Conservation (phyloP, 1,140 invertebrate species). For the Elysia chlorotica region DNA sequence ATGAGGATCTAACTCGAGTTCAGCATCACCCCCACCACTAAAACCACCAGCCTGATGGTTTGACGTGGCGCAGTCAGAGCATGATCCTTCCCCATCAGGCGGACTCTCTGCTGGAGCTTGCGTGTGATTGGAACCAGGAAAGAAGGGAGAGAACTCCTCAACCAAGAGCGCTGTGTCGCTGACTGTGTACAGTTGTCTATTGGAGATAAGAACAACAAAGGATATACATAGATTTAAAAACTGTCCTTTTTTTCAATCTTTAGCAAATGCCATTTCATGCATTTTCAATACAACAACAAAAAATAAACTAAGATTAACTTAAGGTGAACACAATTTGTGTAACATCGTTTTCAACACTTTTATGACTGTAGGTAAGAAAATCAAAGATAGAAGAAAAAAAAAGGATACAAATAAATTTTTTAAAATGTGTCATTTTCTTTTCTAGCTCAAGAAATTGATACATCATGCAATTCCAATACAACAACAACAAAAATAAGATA, state of each 20-base stretch:
- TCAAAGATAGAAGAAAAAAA: background rate
- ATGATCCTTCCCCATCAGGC: background rate
- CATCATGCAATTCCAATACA: too few species aligned
- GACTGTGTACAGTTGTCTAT: slow-evolving; percentile 16
- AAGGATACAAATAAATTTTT: too few species aligned
- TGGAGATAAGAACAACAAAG: background rate
- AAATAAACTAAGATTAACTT: background rate
- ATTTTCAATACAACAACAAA: background rate
- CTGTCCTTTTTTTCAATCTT: too few species aligned
- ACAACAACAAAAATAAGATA: too few species aligned
- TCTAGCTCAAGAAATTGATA: too few species aligned
- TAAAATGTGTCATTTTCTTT: too few species aligned
- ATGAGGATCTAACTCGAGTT: too few species aligned
- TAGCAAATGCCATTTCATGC: too few species aligned
- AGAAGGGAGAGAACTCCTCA: background rate
- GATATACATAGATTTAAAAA: background rate
- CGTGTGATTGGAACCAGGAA: background rate
- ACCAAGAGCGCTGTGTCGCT: background rate
- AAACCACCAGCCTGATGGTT: too few species aligned
- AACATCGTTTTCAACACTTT: background rate
- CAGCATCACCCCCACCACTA: too few species aligned
- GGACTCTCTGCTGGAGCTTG: background rate
- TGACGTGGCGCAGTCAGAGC: too few species aligned
- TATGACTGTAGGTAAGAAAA: background rate
- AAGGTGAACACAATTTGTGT: background rate